Conservation (phyloP, 2,888 invertebrate genomes). For the Lasioglossum zephyrum region DNA sequence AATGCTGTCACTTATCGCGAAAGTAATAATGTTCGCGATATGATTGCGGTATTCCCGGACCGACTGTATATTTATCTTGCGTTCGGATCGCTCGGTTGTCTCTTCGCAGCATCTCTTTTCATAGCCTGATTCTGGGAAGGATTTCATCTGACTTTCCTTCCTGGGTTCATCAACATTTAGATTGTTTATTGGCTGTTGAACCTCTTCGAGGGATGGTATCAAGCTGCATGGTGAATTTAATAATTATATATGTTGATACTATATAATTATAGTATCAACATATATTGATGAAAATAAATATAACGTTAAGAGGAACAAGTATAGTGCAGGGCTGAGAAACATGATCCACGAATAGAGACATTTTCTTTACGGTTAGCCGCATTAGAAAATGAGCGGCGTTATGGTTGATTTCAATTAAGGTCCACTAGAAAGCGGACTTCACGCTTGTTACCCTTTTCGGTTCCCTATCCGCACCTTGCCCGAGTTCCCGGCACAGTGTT, state of each 20-base stretch:
- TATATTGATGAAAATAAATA: too few relatives aligned
- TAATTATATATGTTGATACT: too few relatives aligned
- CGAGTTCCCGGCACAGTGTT: background rate
- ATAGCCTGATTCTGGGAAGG: background rate
- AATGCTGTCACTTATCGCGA: background rate
- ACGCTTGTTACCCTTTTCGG: constrained; percentile 11
- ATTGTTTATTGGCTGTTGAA: background rate
- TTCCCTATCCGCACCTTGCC: background rate
- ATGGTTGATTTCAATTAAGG: background rate
- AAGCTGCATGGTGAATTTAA: too few relatives aligned
- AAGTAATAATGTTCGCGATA: constrained; percentile 6
- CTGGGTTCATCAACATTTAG: background rate
- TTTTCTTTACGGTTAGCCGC: background rate
- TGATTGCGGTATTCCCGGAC: background rate
- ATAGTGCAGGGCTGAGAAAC: background rate
- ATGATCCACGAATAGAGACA: background rate
- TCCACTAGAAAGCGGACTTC: background rate
- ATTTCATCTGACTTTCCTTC: background rate
- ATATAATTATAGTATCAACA: too few relatives aligned
- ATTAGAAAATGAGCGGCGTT: background rate
- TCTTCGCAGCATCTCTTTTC: background rate
- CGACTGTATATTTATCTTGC: background rate
- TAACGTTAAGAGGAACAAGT: too few relatives aligned
- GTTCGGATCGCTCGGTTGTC: background rate
- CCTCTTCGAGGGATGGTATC: too few relatives aligned